These are phyloP conservation scores for Tylochromis polylepis DNA, from an alignment of 2,113 vertebrate species.

Conservation along the genomic window DNA sequence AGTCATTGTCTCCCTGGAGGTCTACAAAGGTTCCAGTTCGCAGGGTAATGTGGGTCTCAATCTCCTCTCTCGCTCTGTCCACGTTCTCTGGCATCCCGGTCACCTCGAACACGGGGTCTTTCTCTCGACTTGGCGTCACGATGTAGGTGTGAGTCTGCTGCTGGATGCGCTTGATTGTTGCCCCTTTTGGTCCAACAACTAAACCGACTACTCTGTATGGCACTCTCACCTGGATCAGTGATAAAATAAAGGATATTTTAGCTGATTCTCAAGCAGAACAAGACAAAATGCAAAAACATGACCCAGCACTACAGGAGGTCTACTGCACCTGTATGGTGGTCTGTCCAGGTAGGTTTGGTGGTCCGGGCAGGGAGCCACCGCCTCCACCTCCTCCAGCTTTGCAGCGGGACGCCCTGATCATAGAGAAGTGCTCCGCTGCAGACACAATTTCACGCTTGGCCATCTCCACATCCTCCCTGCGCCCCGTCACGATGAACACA, in stretches of 20 bases:
- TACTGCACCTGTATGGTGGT: conserved; percentile 92
- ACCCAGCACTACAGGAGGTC: neutral
- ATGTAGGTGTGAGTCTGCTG: conserved; percentile 98
- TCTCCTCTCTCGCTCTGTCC: conserved; percentile 91
- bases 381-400: conserved; percentile 65
- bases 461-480: conserved; percentile 96
- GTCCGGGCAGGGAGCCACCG: conserved; percentile 76
- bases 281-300: neutral
- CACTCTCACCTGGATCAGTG: conserved; percentile 82
- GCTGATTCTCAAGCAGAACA: neutral
- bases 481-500: conserved; percentile 91
- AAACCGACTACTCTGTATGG: conserved; percentile 95
- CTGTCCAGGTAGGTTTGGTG: conserved; percentile 90
- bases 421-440: conserved; percentile 92
- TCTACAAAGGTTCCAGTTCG: conserved; percentile 91
- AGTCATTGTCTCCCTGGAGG: conserved; percentile 89
- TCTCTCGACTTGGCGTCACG: conserved; percentile 91
- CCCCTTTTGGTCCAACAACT: conserved; percentile 94
- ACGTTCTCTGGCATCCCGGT: conserved; percentile 98
- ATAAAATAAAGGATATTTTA: neutral
- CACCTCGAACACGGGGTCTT: conserved; percentile 94
- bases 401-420: conserved; percentile 92
- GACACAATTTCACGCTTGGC: conserved; percentile 94
- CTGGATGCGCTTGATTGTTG: conserved; percentile 98
- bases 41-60: conserved; percentile 96